Base-by-base conservation (phyloP, 2,113 vertebrate species). In the Circaetus gallicus region DNA sequence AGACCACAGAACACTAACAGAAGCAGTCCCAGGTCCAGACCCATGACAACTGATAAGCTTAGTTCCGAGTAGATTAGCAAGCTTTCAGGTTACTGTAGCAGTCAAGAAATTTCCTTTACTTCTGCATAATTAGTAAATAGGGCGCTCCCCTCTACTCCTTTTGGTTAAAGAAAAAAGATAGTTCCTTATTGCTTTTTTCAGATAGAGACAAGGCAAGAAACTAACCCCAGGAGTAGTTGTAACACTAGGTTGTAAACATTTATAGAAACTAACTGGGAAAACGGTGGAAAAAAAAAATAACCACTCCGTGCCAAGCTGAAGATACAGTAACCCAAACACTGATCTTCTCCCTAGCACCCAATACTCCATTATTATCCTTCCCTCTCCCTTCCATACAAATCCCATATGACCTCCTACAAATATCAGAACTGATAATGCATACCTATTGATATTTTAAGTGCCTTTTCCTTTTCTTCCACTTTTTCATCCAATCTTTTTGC, bases 401-500 rank as follows among this genome's bases (percentile, higher is more conserved):
- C 16, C 26, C 34, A 2, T 11, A 16, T 8, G 13, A 67, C 28
- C 17, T 31, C 36, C 79, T 40, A 88, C 16, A 89, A 70, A 52
- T 14, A 72, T 5, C 42, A 58, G 4, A 24, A 45, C 73, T 40
- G 26, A 21, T 8, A 79, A 42, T 45, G 94, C 93, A 32, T 32
- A 97, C 98, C 97, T 77, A 90, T 43, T 43, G 94, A 56, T 76
- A 88, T 88, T 92, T 98, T 98, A 62, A 88, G 82, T 14, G 81
- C 56, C 77, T 97, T 97, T 76, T 95, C 78, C 91, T 97, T 98
- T 78, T 89, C 97, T 91, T 98, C 98, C 25, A 40, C 34, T 45
- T 97, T 98, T 67, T 98, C 98, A 53, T 97, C 97, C 17, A 95
- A 96, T 28, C 96, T 97, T 92, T 97, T 98, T 53, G 96, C 96